These are phyloP conservation scores for Oreotragus oreotragus DNA, from an alignment of 2,113 vertebrate genomes.

Conservation along the genomic window DNA sequence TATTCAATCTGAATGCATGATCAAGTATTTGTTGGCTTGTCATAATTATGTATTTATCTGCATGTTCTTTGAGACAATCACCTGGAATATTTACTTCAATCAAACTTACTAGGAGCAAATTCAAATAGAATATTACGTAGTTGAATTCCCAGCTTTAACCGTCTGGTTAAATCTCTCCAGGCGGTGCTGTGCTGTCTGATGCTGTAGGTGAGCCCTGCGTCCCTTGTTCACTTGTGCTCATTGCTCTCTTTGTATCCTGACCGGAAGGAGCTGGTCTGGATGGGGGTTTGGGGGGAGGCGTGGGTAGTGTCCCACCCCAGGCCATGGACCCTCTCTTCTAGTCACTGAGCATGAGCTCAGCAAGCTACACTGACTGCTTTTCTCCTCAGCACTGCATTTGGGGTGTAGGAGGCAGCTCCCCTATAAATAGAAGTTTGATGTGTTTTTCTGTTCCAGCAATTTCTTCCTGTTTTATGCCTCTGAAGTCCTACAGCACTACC, in stretches of 20 bases:
- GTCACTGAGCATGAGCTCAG: not conserved
- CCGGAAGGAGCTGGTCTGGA: not conserved
- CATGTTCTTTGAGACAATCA: not conserved
- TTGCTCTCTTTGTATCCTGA: not conserved
- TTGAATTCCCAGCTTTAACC: not conserved
- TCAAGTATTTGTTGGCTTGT: slow-evolving; percentile 11
- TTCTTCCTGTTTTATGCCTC: not conserved
- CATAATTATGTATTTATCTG: not conserved
- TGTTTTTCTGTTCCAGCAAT: not conserved
- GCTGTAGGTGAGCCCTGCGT: not conserved
- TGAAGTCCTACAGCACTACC: not conserved
- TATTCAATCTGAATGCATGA: not conserved
- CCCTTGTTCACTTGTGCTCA: too few relatives aligned
- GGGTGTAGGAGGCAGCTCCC: not conserved
- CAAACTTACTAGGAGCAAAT: not conserved
- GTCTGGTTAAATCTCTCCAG: not conserved
- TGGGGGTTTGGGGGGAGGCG: rapidly evolving
- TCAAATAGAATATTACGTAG: not conserved
- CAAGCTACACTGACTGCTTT: not conserved
- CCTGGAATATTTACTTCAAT: slow-evolving; percentile 5
- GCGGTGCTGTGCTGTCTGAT: not conserved
- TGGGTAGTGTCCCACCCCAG: too few relatives aligned
- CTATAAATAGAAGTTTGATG: not conserved
- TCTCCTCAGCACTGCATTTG: not conserved
- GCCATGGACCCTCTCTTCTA: not conserved